Evolutionary conservation across 1,140 invertebrate genomes (phyloP), one percentile per base, ranked within the genome.

Genomic region (Drosophila bifasciata): DNA sequence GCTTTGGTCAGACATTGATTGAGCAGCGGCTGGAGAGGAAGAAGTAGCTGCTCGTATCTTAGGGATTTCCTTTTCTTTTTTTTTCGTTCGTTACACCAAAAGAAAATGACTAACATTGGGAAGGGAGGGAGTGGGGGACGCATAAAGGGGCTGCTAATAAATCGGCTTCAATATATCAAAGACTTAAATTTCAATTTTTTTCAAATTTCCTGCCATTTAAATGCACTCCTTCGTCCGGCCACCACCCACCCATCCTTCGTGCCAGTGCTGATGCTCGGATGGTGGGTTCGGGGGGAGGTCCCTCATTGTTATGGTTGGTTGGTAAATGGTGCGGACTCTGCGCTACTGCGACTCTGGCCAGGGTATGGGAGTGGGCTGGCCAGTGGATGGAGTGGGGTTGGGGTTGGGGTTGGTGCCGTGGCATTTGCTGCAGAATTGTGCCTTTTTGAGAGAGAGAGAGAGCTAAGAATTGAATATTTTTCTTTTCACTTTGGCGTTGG

Each of bases 151-250:
- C 80, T 57, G 67, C 74, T 78, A 68, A 86, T 88, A 88, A 88
- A 86, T 86, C 64, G 81, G 57, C 76, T 74, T 77, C 60, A 76
- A 86, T 86, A 86, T 86, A 88, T 86, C 81, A 86, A 86, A 86
- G 81, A 86, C 81, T 86, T 86, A 86, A 88, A 86, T 88, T 86
- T 88, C 83, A 83, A 86, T 86, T 86, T 86, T 86, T 85, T 86
- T 88, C 83, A 86, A 88, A 86, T 86, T 86, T 88, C 81, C 83
- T 86, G 83, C 83, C 74, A 86, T 86, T 86, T 86, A 86, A 86
- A 86, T 86, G 83, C 83, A 86, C 83, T 86, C 78, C 83, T 86
- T 86, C 81, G 83, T 68, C 81, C 81, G 58, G 57, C 55, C 76
- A 44, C 81, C 81, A 55, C 52, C 55, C 76, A 44, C 11, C 32